These are phyloP conservation scores for Xylocampa areola DNA, from an alignment of 2,888 invertebrate species.

Conservation along the genomic window DNA sequence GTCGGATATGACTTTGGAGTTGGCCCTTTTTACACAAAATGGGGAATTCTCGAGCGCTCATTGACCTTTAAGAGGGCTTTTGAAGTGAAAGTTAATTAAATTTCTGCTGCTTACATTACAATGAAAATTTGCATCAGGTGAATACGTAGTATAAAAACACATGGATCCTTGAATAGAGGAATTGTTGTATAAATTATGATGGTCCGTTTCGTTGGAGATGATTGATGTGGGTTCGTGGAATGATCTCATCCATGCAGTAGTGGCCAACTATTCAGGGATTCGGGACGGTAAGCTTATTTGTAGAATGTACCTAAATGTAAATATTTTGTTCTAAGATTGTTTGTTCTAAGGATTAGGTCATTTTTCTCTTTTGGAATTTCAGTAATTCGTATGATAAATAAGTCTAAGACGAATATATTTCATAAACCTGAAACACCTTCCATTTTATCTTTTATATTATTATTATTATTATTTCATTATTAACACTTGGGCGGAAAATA, in stretches of 20 bases:
- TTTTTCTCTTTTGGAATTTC: too few species aligned
- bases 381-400: too few species aligned
- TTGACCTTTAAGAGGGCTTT: conserved; percentile 80
- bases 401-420: too few species aligned
- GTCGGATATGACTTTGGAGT: conserved; percentile 74
- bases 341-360: conserved; percentile 23
- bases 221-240: conserved; percentile 59
- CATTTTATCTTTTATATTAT: too few species aligned
- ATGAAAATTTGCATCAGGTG: conserved; percentile 78
- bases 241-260: conserved; percentile 50
- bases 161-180: conserved; percentile 36
- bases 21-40: conserved; percentile 79
- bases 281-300: conserved; percentile 32
- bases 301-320: conserved; percentile 42
- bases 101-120: conserved; percentile 82
- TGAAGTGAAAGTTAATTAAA: conserved; percentile 85
- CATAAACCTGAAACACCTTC: too few species aligned
- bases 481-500: too few species aligned
- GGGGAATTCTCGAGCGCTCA: conserved; percentile 74
- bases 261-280: conserved; percentile 44
- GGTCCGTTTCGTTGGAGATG: conserved; percentile 48
- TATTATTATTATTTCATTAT: too few species aligned
- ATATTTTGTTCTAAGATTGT: conserved; percentile 44
- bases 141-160: conserved; percentile 63
- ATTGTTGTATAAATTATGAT: conserved; percentile 56